Percentiles rank a stretch among this genome's conserved stretches.
Evolutionary conservation across 2,888 invertebrate species (phyloP).

Genomic region (Caenorhabditis uteleia): DNA sequence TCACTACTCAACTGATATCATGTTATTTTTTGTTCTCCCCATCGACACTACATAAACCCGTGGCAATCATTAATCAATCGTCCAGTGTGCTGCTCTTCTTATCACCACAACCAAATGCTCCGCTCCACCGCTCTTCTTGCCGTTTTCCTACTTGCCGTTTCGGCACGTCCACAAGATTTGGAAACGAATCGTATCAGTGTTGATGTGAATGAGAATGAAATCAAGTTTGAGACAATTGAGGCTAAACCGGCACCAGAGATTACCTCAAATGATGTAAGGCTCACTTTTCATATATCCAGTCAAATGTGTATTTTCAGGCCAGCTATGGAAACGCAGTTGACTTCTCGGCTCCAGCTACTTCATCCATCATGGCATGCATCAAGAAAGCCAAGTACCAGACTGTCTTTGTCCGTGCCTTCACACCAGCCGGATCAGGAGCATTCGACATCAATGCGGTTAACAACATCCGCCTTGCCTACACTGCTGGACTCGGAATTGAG

Average conservation of each 20-base stretch:
- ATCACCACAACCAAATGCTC: slow-evolving; percentile 12
- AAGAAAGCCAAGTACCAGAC: slow-evolving; percentile 22
- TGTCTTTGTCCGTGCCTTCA: slow-evolving; percentile 40
- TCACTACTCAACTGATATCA: too few species aligned
- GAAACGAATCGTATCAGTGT: slow-evolving; percentile 11
- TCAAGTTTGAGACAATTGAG: slow-evolving; percentile 9
- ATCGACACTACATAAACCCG: slow-evolving; percentile 26
- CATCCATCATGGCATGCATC: slow-evolving; percentile 20
- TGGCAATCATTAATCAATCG: slow-evolving; percentile 29
- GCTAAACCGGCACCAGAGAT: too few species aligned
- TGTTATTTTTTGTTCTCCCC: slow-evolving; percentile 14
- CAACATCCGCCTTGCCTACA: slow-evolving; percentile 43
- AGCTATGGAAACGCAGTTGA: slow-evolving; percentile 27
- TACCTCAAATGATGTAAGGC: too few species aligned
- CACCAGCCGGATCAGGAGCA: slow-evolving; percentile 36
- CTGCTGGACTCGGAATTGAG: slow-evolving; percentile 44
- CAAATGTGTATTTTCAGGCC: too few species aligned
- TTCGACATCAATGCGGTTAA: slow-evolving; percentile 37
- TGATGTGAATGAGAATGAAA: slow-evolving; percentile 3
- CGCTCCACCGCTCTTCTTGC: slow-evolving; percentile 12
- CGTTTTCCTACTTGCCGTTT: slow-evolving; percentile 15
- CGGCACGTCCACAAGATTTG: slow-evolving; percentile 21
- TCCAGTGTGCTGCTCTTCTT: slow-evolving; percentile 7
- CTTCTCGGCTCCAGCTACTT: slow-evolving; percentile 22
- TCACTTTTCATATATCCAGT: not conserved